Conservation (phyloP, 2,888 invertebrate genomes). For the Nymphalis urticae region DNA sequence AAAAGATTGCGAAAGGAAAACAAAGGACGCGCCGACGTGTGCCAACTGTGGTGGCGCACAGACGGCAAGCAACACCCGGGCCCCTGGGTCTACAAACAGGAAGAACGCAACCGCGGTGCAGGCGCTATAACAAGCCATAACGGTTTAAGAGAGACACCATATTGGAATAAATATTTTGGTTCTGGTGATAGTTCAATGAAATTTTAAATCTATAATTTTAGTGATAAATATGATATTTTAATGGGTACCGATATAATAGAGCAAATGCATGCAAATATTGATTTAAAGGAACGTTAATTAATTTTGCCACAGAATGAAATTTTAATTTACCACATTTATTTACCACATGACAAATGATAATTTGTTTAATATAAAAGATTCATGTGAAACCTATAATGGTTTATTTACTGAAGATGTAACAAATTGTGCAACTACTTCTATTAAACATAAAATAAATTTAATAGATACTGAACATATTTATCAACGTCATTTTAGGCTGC, state of each 20-base stretch:
- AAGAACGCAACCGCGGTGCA: too few species aligned
- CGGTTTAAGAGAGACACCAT: slow-evolving; percentile 30
- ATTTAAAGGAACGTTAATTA: slow-evolving; percentile 12
- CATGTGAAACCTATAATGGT: slow-evolving; percentile 26
- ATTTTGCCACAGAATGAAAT: slow-evolving; percentile 5
- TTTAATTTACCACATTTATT: too few species aligned
- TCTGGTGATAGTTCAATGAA: slow-evolving; percentile 11
- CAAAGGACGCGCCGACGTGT: slow-evolving; percentile 28
- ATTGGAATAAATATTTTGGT: slow-evolving; percentile 28
- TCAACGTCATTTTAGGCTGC: slow-evolving; percentile 24
- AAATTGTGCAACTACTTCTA: slow-evolving; percentile 24
- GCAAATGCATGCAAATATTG: slow-evolving; percentile 17
- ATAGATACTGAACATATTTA: slow-evolving; percentile 15
- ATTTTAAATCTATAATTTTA: slow-evolving; percentile 24
- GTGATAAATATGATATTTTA: slow-evolving; percentile 29
- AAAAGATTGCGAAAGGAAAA: slow-evolving; percentile 17
- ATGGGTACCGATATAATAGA: slow-evolving; percentile 33
- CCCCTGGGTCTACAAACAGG: slow-evolving; percentile 11
- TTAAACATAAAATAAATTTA: too few species aligned
- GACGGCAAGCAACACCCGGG: too few species aligned
- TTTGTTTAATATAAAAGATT: slow-evolving; percentile 22
- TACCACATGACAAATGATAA: slow-evolving; percentile 27
- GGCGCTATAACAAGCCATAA: slow-evolving; percentile 16
- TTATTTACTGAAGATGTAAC: slow-evolving; percentile 33
- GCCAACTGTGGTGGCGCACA: slow-evolving; percentile 26